Evolutionary conservation across 2,888 invertebrate genomes (phyloP).

Genomic region (Diarsia brunnea): DNA sequence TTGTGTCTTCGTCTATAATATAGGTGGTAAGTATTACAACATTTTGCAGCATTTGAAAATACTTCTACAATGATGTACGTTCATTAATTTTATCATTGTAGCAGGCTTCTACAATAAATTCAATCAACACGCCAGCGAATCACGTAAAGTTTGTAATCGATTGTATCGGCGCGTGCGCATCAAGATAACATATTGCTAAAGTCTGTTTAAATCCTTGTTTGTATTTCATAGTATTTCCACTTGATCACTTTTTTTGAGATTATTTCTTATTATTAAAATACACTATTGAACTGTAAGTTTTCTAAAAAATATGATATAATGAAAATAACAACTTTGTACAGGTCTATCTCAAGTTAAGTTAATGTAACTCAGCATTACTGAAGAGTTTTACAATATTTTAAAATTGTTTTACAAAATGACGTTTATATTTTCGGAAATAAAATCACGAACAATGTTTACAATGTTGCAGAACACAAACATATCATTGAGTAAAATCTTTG

Average conservation of each 20-base stretch:
- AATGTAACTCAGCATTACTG: too few species aligned
- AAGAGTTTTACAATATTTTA: too few species aligned
- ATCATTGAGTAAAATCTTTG: constrained; percentile 15
- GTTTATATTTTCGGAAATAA: neutral
- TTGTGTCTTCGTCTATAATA: too few species aligned
- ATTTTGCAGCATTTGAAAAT: neutral
- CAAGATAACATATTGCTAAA: neutral
- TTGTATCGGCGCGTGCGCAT: constrained; percentile 6
- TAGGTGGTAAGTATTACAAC: too few species aligned
- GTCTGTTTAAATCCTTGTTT: neutral
- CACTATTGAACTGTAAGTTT: neutral
- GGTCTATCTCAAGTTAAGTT: too few species aligned
- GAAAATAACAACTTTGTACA: too few species aligned
- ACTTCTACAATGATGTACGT: neutral
- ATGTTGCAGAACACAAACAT: constrained; percentile 28
- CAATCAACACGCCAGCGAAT: neutral
- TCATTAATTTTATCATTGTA: neutral
- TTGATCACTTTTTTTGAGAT: too few species aligned
- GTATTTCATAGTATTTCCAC: neutral
- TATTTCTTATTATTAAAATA: too few species aligned
- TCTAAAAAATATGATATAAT: too few species aligned
- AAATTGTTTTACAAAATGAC: too few species aligned
- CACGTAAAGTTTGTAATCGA: constrained; percentile 6
- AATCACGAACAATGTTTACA: constrained; percentile 10
- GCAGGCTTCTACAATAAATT: neutral